Evolutionary conservation across 2,113 vertebrate genomes (phyloP), one percentile per base, ranked within the genome.

Genomic region (Gasterosteus nipponicus): DNA sequence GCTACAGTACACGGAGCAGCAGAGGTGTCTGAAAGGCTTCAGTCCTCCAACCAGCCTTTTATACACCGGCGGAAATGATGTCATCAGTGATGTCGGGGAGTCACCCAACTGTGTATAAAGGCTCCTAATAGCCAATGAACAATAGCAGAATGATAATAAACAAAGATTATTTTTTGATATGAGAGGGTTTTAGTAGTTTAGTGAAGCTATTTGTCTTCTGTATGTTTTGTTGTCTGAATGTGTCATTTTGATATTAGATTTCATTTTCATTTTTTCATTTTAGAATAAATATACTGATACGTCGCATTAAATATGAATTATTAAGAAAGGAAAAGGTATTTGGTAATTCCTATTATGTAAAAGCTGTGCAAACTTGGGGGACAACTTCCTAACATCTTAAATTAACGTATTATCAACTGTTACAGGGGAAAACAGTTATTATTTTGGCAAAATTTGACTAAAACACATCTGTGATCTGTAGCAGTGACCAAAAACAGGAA

Each of bases 61-160:
- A 92, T 91, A 92, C 7, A 33, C 49, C 2, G 10, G 72, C 62
- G 77, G 14, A 47, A 42, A 41, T 93, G 92, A 94, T 80, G 88
- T 93, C 93, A 93, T 54, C n/a, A 63, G 35, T 54, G 79, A 84
- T 78, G 75, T 73, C 71, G 87, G 80, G 86, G 75, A 74, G 90
- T 76, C 58, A 71, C 73, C 78, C 66, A 2, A 46, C 41, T 10
- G 11, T 31, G 4, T 63, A 10, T 26, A 26, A 26, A n/a, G 7
- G 12, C 42, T 22, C 41, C 41, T 2, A 22, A 49, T 22, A 59
- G 5, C 18, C 6, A 12, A 22, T 14, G 0, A 5, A 86, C 71
- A 46, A 44, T 10, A 60, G 2, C 6, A 39, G 5, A 74, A 39
- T 35, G 22, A 29, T 33, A 57, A 64, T 31, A 57, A 68, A 16